A percentile compares a stretch with the other conserved stretches of the same genome.
phyloP scores from a whole-genome alignment of 2,888 invertebrate genomes.

The Rhagonycha lutea region DNA sequence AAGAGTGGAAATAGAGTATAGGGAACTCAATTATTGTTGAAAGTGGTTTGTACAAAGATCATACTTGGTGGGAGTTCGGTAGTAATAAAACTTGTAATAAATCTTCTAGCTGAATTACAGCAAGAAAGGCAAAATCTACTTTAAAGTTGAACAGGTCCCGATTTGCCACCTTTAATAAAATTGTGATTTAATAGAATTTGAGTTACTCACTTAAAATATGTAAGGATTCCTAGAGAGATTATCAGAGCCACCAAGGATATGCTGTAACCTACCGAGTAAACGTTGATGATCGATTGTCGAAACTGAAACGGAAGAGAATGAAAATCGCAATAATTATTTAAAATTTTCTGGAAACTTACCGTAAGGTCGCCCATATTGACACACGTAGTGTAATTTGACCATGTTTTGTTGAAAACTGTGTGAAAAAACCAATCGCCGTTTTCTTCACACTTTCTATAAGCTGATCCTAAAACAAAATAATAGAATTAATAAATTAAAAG shows the following conservation, averaged over 20 bases:
- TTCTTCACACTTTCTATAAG: slow-evolving; percentile 78
- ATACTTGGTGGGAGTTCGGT: background rate
- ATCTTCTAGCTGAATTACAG: background rate
- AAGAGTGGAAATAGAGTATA: background rate
- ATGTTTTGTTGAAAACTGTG: slow-evolving; percentile 73
- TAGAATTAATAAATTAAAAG: background rate
- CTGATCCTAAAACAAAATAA: slow-evolving; percentile 66
- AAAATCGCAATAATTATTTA: background rate
- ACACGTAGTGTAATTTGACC: slow-evolving; percentile 93
- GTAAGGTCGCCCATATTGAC: slow-evolving; percentile 71
- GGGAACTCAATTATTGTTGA: background rate
- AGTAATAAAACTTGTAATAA: background rate
- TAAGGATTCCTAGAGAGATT: slow-evolving; percentile 79
- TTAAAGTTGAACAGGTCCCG: background rate
- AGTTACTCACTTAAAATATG: slow-evolving; percentile 81
- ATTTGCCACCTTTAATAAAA: background rate
- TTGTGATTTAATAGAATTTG: background rate
- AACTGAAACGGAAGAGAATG: slow-evolving; percentile 59
- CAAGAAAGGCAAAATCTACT: background rate
- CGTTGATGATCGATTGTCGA: slow-evolving; percentile 70
- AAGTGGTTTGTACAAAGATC: background rate
- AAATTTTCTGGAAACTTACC: slow-evolving; percentile 56
- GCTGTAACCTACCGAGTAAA: slow-evolving; percentile 86
- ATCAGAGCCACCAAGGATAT: slow-evolving; percentile 84
- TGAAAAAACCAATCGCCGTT: slow-evolving; percentile 86